Conservation (phyloP, 2,113 vertebrate species). For the Apodemus speciosus region DNA sequence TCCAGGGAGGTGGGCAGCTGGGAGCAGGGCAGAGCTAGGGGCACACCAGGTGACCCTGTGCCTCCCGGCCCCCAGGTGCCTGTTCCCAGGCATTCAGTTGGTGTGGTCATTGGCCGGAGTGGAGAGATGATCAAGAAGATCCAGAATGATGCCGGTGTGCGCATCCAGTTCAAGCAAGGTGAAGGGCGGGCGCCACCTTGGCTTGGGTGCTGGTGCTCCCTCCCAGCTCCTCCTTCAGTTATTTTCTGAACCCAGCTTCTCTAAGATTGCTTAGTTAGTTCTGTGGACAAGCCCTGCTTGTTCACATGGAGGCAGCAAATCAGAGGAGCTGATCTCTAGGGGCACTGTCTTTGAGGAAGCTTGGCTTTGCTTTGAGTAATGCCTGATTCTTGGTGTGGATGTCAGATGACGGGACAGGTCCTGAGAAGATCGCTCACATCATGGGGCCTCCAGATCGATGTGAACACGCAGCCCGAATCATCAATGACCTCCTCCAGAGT, state of each 20-base stretch:
- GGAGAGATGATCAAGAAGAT: conserved; percentile 98
- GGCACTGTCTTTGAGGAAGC: too few relatives aligned
- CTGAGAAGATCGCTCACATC: conserved; percentile 94
- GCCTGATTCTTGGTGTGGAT: conserved; percentile 1
- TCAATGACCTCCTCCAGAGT: conserved; percentile 94
- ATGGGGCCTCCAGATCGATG: conserved; percentile 95
- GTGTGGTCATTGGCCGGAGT: conserved; percentile 93
- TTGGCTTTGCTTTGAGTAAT: background rate
- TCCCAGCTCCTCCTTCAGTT: background rate
- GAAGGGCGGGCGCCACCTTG: background rate
- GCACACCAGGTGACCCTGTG: fast-evolving
- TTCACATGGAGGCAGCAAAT: background rate
- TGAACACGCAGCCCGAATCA: conserved; percentile 94
- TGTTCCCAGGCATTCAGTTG: conserved; percentile 93
- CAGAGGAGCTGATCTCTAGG: background rate
- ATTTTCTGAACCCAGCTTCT: background rate
- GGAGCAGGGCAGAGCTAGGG: background rate
- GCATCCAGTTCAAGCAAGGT: conserved; percentile 97
- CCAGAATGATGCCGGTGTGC: conserved; percentile 93
- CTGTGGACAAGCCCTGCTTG: background rate
- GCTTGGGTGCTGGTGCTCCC: background rate
- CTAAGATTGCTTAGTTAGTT: background rate
- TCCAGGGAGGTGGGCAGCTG: background rate
- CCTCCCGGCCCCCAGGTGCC: conserved; percentile 84
- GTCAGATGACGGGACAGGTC: conserved; percentile 92